Evolutionary conservation across 2,797 vertebrate genomes (phyloP).

Genomic region (Pantherophis vulpinus): DNA sequence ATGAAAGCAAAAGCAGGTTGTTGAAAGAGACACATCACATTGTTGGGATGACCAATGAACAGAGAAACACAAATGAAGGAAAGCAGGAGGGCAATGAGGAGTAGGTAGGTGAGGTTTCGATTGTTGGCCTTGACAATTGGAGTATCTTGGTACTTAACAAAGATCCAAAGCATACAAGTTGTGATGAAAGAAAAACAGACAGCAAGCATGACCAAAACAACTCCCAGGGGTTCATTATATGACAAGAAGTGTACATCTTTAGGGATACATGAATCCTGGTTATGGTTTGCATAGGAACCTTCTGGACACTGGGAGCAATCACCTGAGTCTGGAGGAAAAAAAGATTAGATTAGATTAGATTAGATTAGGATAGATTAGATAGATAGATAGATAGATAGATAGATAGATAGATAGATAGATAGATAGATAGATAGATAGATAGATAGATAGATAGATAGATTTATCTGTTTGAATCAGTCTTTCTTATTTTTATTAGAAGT

Average conservation of each 20-base stretch:
- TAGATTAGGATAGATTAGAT: no score
- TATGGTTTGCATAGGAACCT: neutral
- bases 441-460: no score
- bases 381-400: no score
- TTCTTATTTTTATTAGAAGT: no score
- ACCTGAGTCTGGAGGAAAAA: neutral
- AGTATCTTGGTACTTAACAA: neutral
- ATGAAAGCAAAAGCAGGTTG: neutral
- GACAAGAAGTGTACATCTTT: neutral
- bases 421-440: no score
- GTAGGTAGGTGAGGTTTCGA: neutral
- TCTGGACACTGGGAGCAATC: neutral
- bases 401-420: no score
- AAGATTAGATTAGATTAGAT: neutral
- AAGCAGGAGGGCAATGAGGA: neutral
- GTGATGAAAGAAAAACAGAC: neutral
- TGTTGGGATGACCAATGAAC: neutral
- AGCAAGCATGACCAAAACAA: neutral
- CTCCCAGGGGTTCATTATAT: neutral
- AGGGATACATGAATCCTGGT: neutral
- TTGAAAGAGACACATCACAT: neutral
- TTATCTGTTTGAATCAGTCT: no score
- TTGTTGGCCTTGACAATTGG: neutral
- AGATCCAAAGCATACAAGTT: neutral
- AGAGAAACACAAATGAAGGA: neutral